These are phyloP conservation scores for Hirtodrosophila confusa DNA, from an alignment of 2,888 invertebrate species.

Conservation along the genomic window DNA sequence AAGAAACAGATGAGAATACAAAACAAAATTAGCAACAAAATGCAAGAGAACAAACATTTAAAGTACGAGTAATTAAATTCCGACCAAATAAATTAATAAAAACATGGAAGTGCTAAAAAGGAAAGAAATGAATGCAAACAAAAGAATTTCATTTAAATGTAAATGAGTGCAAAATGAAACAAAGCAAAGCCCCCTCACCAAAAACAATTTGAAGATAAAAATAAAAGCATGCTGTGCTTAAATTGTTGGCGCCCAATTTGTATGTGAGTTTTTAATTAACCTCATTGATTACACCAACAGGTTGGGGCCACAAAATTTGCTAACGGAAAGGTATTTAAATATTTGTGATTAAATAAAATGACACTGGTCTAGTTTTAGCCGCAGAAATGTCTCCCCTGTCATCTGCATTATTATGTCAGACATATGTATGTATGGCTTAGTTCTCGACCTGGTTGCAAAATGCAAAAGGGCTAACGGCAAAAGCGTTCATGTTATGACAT, in stretches of 20 bases:
- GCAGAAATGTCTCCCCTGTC: too few species aligned
- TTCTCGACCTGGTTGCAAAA: slow-evolving; percentile 21
- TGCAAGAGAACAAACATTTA: slow-evolving; percentile 45
- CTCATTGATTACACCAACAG: slow-evolving; percentile 12
- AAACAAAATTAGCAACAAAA: slow-evolving; percentile 22
- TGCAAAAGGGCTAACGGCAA: slow-evolving; percentile 25
- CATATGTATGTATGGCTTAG: slow-evolving; percentile 3
- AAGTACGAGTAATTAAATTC: slow-evolving; percentile 50
- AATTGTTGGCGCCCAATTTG: slow-evolving; percentile 18
- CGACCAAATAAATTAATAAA: slow-evolving; percentile 58
- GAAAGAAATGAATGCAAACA: slow-evolving; percentile 33
- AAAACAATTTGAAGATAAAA: neutral
- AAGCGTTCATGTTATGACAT: slow-evolving; percentile 24
- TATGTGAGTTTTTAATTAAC: slow-evolving; percentile 27
- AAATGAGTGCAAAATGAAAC: slow-evolving; percentile 46
- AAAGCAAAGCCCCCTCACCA: neutral
- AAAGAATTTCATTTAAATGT: slow-evolving; percentile 70
- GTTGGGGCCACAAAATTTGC: slow-evolving; percentile 2
- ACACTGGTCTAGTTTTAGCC: too few species aligned
- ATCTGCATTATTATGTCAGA: slow-evolving; percentile 43
- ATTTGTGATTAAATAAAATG: too few species aligned
- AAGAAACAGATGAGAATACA: slow-evolving; percentile 7
- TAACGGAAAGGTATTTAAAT: too few species aligned
- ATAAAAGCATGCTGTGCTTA: too few species aligned
- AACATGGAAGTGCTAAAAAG: slow-evolving; percentile 25